Evolutionary conservation across 2,888 invertebrate species (phyloP), one percentile per base, ranked within the genome.

Genomic region (Limnephilus rhombicus): DNA sequence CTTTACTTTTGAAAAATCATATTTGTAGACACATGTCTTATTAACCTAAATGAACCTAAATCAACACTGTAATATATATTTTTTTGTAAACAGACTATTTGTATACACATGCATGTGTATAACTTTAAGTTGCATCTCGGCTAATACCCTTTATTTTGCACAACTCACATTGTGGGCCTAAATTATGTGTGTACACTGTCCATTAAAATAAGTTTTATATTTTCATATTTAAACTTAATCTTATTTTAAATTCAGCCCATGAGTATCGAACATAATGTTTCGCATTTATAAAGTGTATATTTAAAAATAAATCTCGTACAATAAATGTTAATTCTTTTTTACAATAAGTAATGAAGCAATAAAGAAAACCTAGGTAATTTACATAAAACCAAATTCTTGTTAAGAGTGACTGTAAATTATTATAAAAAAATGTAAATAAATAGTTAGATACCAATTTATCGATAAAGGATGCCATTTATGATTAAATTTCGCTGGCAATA

Each of bases 271-370:
- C 68, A n/a, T n/a, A 68, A 68, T 9, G n/a, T 68, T 68, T 68
- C 49, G 29, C 49, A 29, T 49, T 86, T 7, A 86, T 45, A 49
- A 24, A 41, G 86, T 86, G n/a, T 68, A 86, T 18, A 86, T 86
- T 41, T n/a, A 45, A 37, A 37, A 86, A 9, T 49, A 86, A 41
- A 91, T 91, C 87, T 91, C 87, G 91, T 85, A 91, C 68, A 49
- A 37, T 85, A 80, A 81, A 90, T 89, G 89, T 85, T 91, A 89
- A 91, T 87, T 91, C 89, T 89, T 92, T 92, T 92, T 86, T 90
- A 90, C 88, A 88, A 83, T 85, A 91, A 92, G 91, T 86, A 90
- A 91, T 83, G 90, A 93, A 93, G 93, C 93, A 93, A 93, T 93
- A 90, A 90, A 93, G 34, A 90, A 91, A 87, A 68, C 68, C 68